Percentiles rank a stretch among this genome's conserved stretches.
Conservation (phyloP, 2,113 vertebrate genomes). For the Brienomyrus longianalis region DNA sequence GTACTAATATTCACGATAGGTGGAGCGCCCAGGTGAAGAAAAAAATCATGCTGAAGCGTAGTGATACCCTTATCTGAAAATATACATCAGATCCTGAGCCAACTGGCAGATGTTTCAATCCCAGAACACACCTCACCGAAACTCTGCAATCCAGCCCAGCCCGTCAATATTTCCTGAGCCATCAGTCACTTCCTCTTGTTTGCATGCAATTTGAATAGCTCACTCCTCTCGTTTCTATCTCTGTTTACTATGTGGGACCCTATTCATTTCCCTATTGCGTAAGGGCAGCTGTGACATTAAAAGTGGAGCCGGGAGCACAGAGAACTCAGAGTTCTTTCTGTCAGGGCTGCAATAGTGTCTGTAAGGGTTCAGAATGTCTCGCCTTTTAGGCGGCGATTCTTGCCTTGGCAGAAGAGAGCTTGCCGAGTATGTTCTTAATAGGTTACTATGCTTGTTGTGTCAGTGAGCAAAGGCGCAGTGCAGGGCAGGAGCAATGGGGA, state of each 20-base stretch:
- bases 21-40: neutral
- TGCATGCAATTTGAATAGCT: constrained; percentile 7
- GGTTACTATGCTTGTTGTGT: constrained; percentile 50
- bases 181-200: neutral
- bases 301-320: neutral
- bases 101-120: neutral
- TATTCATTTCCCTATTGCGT: neutral
- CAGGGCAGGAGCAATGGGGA: constrained; percentile 31
- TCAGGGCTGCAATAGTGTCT: neutral
- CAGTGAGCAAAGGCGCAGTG: constrained; percentile 31
- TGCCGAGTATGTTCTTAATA: constrained; percentile 48
- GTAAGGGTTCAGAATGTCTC: neutral
- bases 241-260: neutral
- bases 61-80: neutral
- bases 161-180: neutral
- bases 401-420: neutral
- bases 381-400: neutral
- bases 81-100: neutral
- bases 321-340: neutral
- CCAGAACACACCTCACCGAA: constrained; percentile 8
- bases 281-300: neutral
- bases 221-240: neutral
- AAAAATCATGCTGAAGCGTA: neutral
- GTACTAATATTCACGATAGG: neutral
- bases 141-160: neutral